Evolutionary conservation across 2,113 vertebrate species (phyloP).

Genomic region (Arvicanthis niloticus): DNA sequence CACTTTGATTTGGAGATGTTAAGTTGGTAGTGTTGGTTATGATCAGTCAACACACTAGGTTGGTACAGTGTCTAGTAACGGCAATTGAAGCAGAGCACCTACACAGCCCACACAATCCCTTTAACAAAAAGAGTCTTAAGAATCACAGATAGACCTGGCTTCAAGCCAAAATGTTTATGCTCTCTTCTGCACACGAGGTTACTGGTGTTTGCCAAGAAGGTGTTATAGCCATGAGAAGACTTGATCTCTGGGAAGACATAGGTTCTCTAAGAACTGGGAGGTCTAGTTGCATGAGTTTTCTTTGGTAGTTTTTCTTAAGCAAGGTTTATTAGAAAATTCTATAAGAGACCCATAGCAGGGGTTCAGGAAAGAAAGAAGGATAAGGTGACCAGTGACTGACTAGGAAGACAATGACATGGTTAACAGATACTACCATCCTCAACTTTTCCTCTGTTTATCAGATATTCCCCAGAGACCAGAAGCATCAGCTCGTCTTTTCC

Average conservation of each 20-base stretch:
- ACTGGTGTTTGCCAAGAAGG: background rate
- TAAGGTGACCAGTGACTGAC: background rate
- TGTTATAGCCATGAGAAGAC: background rate
- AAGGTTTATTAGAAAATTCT: background rate
- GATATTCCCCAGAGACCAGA: background rate
- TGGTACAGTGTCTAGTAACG: background rate
- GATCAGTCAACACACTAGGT: background rate
- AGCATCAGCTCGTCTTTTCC: background rate
- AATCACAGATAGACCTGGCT: background rate
- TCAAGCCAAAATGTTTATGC: background rate
- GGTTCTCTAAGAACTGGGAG: background rate
- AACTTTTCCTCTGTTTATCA: background rate
- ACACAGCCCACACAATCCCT: background rate
- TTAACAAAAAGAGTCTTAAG: background rate
- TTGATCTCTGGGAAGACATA: background rate
- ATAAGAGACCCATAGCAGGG: no score
- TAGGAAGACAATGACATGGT: background rate
- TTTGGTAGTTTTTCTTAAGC: background rate
- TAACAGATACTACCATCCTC: background rate
- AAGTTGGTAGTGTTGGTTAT: background rate
- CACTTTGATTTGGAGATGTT: background rate
- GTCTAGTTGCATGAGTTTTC: background rate
- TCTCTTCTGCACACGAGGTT: background rate
- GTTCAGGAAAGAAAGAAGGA: background rate
- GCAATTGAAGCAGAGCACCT: background rate